A percentile compares a stretch with the other conserved stretches of the same genome.
Conservation (phyloP, 2,113 vertebrate genomes). For the Patagioenas fasciata region DNA sequence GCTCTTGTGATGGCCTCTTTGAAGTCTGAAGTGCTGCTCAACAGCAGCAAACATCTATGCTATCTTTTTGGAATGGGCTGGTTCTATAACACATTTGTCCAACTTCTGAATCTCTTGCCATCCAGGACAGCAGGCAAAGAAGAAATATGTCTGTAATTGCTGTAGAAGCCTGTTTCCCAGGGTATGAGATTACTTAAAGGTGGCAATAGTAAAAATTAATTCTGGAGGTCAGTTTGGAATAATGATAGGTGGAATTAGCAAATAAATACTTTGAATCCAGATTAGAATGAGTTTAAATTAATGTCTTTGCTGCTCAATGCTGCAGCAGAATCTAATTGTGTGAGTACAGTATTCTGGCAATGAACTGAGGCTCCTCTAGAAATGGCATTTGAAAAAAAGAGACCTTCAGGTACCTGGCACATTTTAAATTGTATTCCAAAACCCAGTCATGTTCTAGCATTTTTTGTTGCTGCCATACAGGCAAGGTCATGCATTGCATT, state of each 20-base stretch:
- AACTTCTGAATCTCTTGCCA: neutral
- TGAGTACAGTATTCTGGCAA: neutral
- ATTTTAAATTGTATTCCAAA: neutral
- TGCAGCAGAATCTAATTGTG: neutral
- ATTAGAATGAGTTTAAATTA: neutral
- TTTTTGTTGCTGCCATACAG: neutral
- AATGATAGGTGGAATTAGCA: neutral
- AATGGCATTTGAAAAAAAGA: neutral
- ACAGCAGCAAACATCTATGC: neutral
- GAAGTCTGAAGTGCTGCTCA: neutral
- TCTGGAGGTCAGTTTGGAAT: neutral
- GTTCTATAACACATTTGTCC: neutral
- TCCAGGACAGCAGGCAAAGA: neutral
- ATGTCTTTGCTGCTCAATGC: neutral
- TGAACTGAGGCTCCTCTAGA: neutral
- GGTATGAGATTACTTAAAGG: neutral
- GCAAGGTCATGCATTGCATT: neutral
- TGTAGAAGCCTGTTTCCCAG: neutral
- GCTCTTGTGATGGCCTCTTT: neutral
- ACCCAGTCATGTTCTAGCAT: neutral
- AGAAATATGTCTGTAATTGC: neutral
- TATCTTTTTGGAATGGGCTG: neutral
- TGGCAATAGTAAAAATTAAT: neutral
- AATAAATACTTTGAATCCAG: neutral
- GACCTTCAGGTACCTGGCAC: neutral